Conservation (phyloP, 1,140 invertebrate species). For the Bombus confusus region DNA sequence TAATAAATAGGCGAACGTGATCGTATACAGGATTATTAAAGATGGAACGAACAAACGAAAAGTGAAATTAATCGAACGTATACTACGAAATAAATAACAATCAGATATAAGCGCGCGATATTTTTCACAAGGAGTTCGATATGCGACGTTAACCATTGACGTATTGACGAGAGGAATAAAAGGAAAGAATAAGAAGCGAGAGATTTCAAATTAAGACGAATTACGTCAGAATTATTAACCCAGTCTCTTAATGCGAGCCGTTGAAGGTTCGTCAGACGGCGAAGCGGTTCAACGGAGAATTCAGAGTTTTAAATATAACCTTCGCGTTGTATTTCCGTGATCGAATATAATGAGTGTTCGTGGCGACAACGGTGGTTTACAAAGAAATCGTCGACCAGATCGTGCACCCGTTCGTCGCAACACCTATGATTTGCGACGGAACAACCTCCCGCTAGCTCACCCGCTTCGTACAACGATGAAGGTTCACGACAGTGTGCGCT, state of each 20-base stretch:
- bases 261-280: neutral
- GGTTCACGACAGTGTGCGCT: conserved; percentile 33
- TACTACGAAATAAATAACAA: neutral
- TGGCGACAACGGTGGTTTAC: conserved; percentile 66
- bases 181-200: neutral
- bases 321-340: conserved; percentile 50
- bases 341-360: conserved; percentile 62
- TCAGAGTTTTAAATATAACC: conserved; percentile 61
- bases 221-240: neutral
- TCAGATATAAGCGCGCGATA: neutral
- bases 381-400: conserved; percentile 68
- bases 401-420: conserved; percentile 63
- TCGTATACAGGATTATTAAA: too few species aligned
- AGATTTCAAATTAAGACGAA: neutral
- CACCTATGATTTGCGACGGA: conserved; percentile 70
- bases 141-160: too few species aligned
- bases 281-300: conserved; percentile 31
- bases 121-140: neutral
- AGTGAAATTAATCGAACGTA: neutral
- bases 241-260: neutral
- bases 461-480: conserved; percentile 24
- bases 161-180: neutral
- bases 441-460: conserved; percentile 46
- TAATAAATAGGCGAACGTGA: too few species aligned
- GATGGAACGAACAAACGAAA: neutral